These are phyloP conservation scores for Nemapogon koenigi DNA, from an alignment of 2,888 invertebrate genomes.

Conservation along the genomic window DNA sequence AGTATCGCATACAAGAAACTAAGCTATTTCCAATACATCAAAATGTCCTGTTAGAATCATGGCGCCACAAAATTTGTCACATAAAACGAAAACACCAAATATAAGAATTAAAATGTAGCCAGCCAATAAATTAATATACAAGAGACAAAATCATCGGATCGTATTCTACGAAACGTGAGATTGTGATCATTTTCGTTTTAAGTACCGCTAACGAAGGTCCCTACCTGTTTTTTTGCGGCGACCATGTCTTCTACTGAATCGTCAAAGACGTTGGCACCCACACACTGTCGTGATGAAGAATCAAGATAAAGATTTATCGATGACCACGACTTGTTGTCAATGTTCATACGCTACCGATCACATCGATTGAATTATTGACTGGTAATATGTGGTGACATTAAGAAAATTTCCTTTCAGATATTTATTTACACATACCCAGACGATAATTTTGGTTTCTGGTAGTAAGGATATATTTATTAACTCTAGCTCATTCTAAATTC, in stretches of 20 bases:
- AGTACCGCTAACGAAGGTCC: constrained; percentile 53
- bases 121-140: too few species aligned
- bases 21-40: too few species aligned
- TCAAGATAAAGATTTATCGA: constrained; percentile 47
- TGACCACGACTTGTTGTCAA: constrained; percentile 46
- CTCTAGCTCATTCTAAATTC: too few species aligned
- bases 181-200: constrained; percentile 50
- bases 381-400: constrained; percentile 3
- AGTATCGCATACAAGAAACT: too few species aligned
- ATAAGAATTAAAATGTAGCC: too few species aligned
- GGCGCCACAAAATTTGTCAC: too few species aligned
- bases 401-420: too few species aligned
- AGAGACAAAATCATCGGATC: constrained; percentile 38
- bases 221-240: constrained; percentile 47
- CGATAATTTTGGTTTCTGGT: too few species aligned
- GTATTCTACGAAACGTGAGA: constrained; percentile 50
- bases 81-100: too few species aligned
- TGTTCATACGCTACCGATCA: constrained; percentile 18
- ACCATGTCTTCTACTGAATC: constrained; percentile 25
- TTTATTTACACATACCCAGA: too few species aligned
- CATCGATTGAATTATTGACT: constrained; percentile 7
- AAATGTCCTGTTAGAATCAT: too few species aligned
- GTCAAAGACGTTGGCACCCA: constrained; percentile 32
- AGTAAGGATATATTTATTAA: too few species aligned
- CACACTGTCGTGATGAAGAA: constrained; percentile 33